Evolutionary conservation across 2,888 invertebrate species (phyloP), one percentile per base, ranked within the genome.

Genomic region (Limnephilus auricula): DNA sequence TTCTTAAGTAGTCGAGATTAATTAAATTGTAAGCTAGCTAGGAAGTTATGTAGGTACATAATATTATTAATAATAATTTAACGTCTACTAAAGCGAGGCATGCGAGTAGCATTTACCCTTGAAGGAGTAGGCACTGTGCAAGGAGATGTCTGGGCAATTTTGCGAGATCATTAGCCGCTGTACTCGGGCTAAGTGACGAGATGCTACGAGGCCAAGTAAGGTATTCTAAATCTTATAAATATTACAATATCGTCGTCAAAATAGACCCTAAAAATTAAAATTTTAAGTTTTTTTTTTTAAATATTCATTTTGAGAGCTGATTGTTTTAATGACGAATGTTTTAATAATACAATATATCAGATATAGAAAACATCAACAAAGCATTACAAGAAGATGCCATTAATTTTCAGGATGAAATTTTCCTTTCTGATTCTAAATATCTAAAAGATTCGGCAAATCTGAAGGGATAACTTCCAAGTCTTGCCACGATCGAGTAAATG

Each of bases 131-230:
- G 34, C 3, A 10, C 25, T 37, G 34, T 82, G 34, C 32, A 25
- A 65, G 25, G 32, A 34, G 85, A 85, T 30, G 85, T 40, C 40
- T 37, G 40, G 12, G 85, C 2, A 40, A 45, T 37, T 85, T 85
- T 85, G 30, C 85, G 85, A 85, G 30, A 85, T 85, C 85, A 85
- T 85, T 85, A 85, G 40, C 5, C 45, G 80, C 80, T 31, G 18
- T 31, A 80, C 80, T 80, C 65, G 15, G 12, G 80, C 80, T 32
- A 13, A 80, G 82, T 82, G 32, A 82, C 32, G 25, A 82, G 82
- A 32, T 82, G 82, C 85, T 40, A 45, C 85, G 34, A 40, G 84
- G 12, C 15, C 2, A 13, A 10, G 45, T 25, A 30, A 4, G 85
- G 45, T n/a, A 30, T 37, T 82, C 25, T 32, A 82, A 32, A 82